Evolutionary conservation across 2,113 vertebrate genomes (phyloP), one percentile per base, ranked within the genome.

Genomic region (Pagrus major): DNA sequence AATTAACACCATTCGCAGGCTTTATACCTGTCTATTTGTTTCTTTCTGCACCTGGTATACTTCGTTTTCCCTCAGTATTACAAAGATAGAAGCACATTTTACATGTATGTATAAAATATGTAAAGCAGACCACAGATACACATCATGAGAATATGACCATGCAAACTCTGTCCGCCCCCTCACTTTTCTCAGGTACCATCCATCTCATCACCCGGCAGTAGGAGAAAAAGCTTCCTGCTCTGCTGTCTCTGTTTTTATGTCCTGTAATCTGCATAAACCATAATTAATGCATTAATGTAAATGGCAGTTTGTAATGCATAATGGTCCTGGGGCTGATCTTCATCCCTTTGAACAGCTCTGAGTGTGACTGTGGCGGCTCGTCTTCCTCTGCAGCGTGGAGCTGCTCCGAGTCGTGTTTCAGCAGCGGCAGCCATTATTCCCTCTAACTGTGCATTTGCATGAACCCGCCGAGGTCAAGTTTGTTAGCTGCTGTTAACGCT

Each of bases 381-480:
- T 81, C 74, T 72, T 76, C 56, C 51, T 83, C 73, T 58, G 76
- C 71, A 37, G 71, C 41, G 49, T 35, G 39, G 23, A 66, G 69
- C 35, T 20, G 78, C 78, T 86, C 86, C 86, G 54, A 78, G 78
- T 78, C 42, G 27, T 73, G 76, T 83, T 71, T 76, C 9, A 61
- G 80, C 67, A 25, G 67, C 66, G 5, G 88, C 72, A 29, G 66
- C 83, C 76, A 60, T 83, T 86, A 49, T 77, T 81, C 35, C 76
- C 64, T 63, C 76, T 55, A 21, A 67, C 51, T 35, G 66, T 11
- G 71, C 71, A 75, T 88, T 70, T 75, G 67, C 78, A 80, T 51
- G 66, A 83, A 87, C 66, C 70, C 16, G 20, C 20, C 11, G 63
- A 58, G 88, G 89, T 91, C 87, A 91, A 80, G 75, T 86, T 82